Percentiles rank a stretch among this genome's conserved stretches.
Conservation (phyloP, 2,113 vertebrate species). For the Ranitomeya variabilis region DNA sequence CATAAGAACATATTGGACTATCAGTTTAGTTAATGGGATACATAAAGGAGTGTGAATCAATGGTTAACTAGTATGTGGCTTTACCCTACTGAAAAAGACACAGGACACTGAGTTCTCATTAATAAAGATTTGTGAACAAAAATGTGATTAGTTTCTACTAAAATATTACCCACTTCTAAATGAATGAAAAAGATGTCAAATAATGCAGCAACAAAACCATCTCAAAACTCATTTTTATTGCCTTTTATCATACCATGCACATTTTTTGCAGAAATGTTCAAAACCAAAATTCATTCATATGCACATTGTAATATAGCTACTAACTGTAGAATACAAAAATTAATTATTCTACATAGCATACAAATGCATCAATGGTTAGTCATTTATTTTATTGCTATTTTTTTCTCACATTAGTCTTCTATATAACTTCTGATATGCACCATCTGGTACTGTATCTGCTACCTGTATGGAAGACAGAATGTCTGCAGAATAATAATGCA, state of each 20-base stretch:
- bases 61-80: neutral
- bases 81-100: neutral
- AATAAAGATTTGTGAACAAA: too few relatives aligned
- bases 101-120: too few relatives aligned
- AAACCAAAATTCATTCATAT: neutral
- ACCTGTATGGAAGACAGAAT: neutral
- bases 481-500: constrained; percentile 7
- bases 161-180: neutral
- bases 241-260: neutral
- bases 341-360: neutral
- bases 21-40: neutral
- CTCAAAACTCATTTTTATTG: neutral
- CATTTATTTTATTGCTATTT: constrained; percentile 4
- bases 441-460: constrained; percentile 11
- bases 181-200: neutral
- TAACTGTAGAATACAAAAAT: neutral
- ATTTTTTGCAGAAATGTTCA: neutral
- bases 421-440: neutral
- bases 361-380: neutral
- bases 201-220: neutral
- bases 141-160: too few relatives aligned
- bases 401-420: constrained; percentile 1
- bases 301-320: neutral
- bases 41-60: neutral
- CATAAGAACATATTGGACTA: neutral